A percentile compares a stretch with the other conserved stretches of the same genome.
Evolutionary conservation across 2,797 vertebrate genomes (phyloP).

Genomic region (Threskiornis aethiopicus): DNA sequence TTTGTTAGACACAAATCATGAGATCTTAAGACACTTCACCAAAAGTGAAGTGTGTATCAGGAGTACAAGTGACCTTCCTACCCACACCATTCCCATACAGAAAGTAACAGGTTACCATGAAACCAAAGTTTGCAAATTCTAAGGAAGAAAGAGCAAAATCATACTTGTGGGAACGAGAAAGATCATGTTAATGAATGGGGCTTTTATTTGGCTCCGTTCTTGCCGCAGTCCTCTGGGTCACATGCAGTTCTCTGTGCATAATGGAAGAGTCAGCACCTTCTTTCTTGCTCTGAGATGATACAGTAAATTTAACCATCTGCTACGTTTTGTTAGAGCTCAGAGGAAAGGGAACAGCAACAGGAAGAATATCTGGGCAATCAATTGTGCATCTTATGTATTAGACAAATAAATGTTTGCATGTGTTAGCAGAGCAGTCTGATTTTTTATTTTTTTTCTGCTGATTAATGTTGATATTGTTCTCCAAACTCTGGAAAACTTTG

Average conservation of each 20-base stretch:
- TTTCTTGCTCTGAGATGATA: background rate
- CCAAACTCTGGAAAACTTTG: background rate
- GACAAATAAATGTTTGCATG: background rate
- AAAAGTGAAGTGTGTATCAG: background rate
- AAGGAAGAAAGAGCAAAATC: background rate
- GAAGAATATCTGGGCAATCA: background rate
- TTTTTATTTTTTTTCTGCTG: background rate
- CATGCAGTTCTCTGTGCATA: background rate
- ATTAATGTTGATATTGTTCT: background rate
- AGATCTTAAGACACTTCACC: background rate
- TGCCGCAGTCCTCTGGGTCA: background rate
- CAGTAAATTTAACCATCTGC: constrained; percentile 40
- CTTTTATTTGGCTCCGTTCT: background rate
- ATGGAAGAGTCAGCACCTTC: constrained; percentile 22
- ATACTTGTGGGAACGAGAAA: background rate
- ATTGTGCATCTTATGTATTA: background rate
- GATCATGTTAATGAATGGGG: background rate
- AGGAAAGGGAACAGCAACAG: background rate
- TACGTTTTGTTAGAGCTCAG: background rate
- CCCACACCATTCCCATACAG: background rate
- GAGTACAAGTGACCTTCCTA: background rate
- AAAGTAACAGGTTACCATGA: background rate
- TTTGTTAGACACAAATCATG: background rate
- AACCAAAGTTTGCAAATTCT: background rate
- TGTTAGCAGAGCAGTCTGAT: background rate